phyloP scores from a whole-genome alignment of 2,797 vertebrate genomes.

The Anabas testudineus region DNA sequence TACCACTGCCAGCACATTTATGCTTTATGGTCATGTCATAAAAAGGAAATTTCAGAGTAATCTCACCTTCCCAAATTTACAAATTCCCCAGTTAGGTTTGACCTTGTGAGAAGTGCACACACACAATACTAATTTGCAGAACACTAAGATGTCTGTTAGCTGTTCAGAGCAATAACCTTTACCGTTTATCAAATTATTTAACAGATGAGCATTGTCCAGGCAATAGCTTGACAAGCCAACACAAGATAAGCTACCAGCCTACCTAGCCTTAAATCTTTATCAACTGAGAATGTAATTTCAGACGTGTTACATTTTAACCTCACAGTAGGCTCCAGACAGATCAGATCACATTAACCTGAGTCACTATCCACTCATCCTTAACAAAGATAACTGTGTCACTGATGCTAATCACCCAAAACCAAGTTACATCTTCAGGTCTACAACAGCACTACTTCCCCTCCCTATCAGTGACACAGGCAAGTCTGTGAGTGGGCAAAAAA shows the following conservation, averaged over 20 bases:
- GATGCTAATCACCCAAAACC: constrained; percentile 13
- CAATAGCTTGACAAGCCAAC: constrained; percentile 17
- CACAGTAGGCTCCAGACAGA: constrained; percentile 40
- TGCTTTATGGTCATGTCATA: constrained; percentile 17
- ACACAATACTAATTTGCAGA: neutral
- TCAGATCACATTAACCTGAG: constrained; percentile 40
- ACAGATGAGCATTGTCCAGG: neutral
- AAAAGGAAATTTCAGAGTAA: neutral
- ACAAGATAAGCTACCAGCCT: constrained; percentile 15
- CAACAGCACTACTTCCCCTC: neutral
- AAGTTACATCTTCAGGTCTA: neutral
- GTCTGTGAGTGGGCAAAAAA: constrained; percentile 1
- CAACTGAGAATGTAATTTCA: constrained; percentile 36
- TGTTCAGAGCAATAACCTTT: constrained; percentile 5
- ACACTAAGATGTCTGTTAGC: constrained; percentile 4
- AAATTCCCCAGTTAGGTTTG: constrained; percentile 2
- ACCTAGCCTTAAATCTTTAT: constrained; percentile 26
- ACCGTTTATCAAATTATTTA: constrained; percentile 8
- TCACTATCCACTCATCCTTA: constrained; percentile 25
- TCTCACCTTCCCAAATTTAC: neutral
- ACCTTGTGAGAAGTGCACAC: constrained; percentile 7
- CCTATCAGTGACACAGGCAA: too few relatives aligned
- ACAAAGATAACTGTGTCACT: constrained; percentile 15
- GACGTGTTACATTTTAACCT: constrained; percentile 28
- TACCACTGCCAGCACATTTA: neutral